Evolutionary conservation across 2,888 invertebrate genomes (phyloP).

Genomic region (Meiosimyza decipiens): DNA sequence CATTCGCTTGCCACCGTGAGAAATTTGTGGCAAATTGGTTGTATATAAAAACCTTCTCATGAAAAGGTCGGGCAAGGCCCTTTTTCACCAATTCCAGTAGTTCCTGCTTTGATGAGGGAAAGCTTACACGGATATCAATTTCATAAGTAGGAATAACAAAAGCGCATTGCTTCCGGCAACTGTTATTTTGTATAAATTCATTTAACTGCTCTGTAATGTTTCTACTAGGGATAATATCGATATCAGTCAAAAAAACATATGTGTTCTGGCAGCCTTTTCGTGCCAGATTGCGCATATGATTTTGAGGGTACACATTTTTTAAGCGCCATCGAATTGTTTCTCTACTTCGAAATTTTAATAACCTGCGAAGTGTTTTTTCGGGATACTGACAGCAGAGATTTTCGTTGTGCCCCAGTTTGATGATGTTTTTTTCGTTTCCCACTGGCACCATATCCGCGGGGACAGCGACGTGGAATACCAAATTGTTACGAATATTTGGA

Average conservation of each 20-base stretch:
- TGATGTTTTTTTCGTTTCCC: constrained; percentile 36
- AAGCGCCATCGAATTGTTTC: constrained; percentile 79
- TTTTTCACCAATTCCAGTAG: constrained; percentile 80
- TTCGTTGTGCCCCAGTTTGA: constrained; percentile 35
- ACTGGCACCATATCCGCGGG: constrained; percentile 68
- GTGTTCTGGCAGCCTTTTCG: constrained; percentile 84
- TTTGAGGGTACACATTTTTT: constrained; percentile 86
- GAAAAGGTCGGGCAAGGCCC: constrained; percentile 87
- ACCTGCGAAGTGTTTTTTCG: constrained; percentile 72
- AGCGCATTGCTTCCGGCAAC: constrained; percentile 76
- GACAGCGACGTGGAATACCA: constrained; percentile 80
- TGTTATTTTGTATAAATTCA: constrained; percentile 73
- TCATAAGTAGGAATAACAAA: constrained; percentile 93
- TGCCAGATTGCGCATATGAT: constrained; percentile 87
- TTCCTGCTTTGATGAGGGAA: constrained; percentile 85
- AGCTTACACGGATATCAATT: constrained; percentile 80
- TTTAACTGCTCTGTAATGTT: constrained; percentile 79
- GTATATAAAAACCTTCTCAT: constrained; percentile 90
- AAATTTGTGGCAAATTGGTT: constrained; percentile 94
- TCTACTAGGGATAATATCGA: constrained; percentile 86
- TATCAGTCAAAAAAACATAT: constrained; percentile 86
- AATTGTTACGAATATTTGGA: constrained; percentile 76
- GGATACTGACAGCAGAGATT: constrained; percentile 76
- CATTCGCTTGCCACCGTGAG: constrained; percentile 71
- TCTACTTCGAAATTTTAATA: constrained; percentile 72